These are phyloP conservation scores for Drosophila recens DNA, from an alignment of 2,888 invertebrate species.

Conservation along the genomic window DNA sequence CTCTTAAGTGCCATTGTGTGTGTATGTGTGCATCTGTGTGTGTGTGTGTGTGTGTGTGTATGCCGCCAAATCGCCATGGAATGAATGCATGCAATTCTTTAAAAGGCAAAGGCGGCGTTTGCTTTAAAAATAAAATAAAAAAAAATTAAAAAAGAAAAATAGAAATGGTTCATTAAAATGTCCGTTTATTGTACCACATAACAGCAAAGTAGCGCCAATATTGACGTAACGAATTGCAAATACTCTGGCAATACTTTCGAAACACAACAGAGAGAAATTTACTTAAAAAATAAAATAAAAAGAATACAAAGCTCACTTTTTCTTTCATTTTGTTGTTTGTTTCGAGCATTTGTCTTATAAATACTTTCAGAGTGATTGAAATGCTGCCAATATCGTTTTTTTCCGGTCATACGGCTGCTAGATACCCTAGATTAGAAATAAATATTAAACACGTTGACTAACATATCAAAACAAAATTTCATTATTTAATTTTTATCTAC, in stretches of 20 bases:
- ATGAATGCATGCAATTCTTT: slow-evolving; percentile 45
- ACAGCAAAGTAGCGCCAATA: slow-evolving; percentile 7
- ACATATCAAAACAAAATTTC: no score
- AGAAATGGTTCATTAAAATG: slow-evolving; percentile 50
- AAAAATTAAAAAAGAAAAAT: slow-evolving; percentile 21
- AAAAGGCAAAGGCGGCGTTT: slow-evolving; percentile 37
- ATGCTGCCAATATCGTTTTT: slow-evolving; percentile 20
- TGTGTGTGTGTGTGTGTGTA: slow-evolving; percentile 13
- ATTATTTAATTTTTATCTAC: no score
- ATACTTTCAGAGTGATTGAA: slow-evolving; percentile 30
- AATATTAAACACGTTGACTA: no score
- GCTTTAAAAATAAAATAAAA: slow-evolving; percentile 47
- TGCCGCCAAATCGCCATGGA: slow-evolving; percentile 26
- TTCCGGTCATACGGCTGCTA: neutral
- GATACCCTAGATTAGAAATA: slow-evolving; percentile 22
- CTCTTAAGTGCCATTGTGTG: slow-evolving; percentile 33
- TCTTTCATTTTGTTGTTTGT: neutral
- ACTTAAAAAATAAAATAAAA: neutral
- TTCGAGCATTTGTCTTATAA: slow-evolving; percentile 31
- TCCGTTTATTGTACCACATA: slow-evolving; percentile 23
- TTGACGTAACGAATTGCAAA: slow-evolving; percentile 26
- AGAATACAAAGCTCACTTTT: neutral
- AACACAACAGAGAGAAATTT: neutral
- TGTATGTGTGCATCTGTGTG: slow-evolving; percentile 2
- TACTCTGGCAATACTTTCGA: slow-evolving; percentile 36